Evolutionary conservation across 2,888 invertebrate genomes (phyloP).

Genomic region (Flexamia atlantica): DNA sequence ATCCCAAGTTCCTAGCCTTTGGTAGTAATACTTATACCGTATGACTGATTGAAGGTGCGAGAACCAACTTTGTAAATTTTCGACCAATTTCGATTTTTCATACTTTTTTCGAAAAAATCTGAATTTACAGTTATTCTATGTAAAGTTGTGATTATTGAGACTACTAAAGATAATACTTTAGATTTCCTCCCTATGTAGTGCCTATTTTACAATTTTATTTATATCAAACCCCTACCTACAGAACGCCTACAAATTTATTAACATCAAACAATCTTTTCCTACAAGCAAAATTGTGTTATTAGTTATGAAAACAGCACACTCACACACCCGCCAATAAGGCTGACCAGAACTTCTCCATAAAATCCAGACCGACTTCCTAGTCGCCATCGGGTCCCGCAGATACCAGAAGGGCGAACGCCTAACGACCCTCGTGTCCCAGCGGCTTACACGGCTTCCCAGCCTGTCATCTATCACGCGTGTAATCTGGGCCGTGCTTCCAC

Average conservation of each 20-base stretch:
- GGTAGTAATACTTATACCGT: too few relatives aligned
- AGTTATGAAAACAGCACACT: too few relatives aligned
- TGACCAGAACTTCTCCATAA: too few relatives aligned
- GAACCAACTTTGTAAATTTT: background rate
- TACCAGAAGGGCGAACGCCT: constrained; percentile 38
- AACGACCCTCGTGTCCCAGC: constrained; percentile 39
- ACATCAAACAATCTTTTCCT: too few relatives aligned
- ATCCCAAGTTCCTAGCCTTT: too few relatives aligned
- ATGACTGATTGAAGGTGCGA: too few relatives aligned
- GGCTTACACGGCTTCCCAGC: constrained; percentile 33
- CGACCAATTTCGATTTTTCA: constrained; percentile 14
- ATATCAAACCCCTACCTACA: too few relatives aligned
- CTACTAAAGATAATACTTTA: background rate
- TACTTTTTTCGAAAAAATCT: background rate
- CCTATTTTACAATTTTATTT: too few relatives aligned
- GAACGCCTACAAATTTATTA: too few relatives aligned
- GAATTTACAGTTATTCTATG: background rate
- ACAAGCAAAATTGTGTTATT: too few relatives aligned
- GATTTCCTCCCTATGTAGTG: too few relatives aligned
- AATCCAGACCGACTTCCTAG: background rate
- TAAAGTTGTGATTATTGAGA: background rate
- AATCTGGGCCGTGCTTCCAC: constrained; percentile 46
- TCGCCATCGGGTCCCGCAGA: background rate
- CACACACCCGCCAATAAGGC: too few relatives aligned
- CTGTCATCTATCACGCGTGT: constrained; percentile 49